Evolutionary conservation across 2,113 vertebrate genomes (phyloP).

Genomic region (Haliaeetus leucogaster): DNA sequence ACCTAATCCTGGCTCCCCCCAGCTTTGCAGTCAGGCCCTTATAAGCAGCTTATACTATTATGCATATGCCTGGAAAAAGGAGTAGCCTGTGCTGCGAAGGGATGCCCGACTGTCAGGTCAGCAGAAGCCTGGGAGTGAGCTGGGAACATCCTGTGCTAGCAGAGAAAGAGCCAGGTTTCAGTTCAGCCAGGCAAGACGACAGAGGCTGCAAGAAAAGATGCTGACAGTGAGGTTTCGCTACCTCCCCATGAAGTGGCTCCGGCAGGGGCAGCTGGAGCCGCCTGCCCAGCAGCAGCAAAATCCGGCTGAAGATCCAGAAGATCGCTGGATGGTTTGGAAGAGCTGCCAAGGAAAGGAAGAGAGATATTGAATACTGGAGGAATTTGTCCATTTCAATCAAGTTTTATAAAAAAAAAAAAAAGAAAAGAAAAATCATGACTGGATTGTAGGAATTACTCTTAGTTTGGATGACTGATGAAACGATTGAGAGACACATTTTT

Average conservation of each 20-base stretch:
- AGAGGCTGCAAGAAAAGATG: background rate
- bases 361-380: background rate
- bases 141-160: background rate
- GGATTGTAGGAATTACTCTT: background rate
- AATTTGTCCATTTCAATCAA: background rate
- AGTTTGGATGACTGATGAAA: background rate
- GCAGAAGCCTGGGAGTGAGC: background rate
- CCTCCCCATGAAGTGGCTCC: slow-evolving; percentile 91
- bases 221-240: slow-evolving; percentile 64
- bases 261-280: slow-evolving; percentile 72
- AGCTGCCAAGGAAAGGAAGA: slow-evolving; percentile 60
- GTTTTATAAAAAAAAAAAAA: background rate
- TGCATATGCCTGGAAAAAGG: slow-evolving; percentile 30
- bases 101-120: background rate
- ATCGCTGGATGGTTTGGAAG: slow-evolving; percentile 83
- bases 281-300: slow-evolving; percentile 75
- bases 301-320: slow-evolving; percentile 93
- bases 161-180: background rate
- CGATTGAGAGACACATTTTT: background rate
- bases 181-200: background rate
- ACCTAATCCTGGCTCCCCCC: background rate
- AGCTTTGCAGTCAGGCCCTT: slow-evolving; percentile 12
- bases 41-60: slow-evolving; percentile 28
- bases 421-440: background rate
- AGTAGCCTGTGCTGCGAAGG: background rate